These are phyloP conservation scores for Nomia melanderi DNA, from an alignment of 1,140 invertebrate species.

Conservation along the genomic window DNA sequence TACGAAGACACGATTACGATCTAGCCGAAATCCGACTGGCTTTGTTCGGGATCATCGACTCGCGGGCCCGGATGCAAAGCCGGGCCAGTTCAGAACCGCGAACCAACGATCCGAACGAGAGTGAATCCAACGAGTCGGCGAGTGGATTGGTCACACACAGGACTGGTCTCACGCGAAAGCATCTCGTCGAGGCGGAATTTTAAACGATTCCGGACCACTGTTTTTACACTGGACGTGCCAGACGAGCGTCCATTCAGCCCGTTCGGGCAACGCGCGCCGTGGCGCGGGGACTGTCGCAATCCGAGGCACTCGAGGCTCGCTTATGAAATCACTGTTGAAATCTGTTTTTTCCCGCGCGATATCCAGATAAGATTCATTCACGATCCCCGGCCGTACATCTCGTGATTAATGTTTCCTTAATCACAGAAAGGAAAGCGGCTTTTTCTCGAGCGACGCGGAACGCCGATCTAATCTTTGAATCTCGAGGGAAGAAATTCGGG, in stretches of 20 bases:
- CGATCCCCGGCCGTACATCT: background rate
- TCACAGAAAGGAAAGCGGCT: background rate
- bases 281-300: slow-evolving; percentile 26
- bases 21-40: too few relatives aligned
- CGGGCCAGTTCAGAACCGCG: too few relatives aligned
- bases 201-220: background rate
- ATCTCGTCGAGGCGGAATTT: slow-evolving; percentile 19
- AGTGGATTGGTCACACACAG: too few relatives aligned
- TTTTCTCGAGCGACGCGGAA: background rate
- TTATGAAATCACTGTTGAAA: slow-evolving; percentile 35
- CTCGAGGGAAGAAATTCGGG: background rate
- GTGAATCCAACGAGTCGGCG: too few relatives aligned
- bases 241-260: slow-evolving; percentile 25
- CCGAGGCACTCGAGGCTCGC: background rate
- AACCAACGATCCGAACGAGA: too few relatives aligned
- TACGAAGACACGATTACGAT: too few relatives aligned
- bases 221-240: slow-evolving; percentile 4
- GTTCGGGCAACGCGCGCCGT: too few relatives aligned
- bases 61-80: too few relatives aligned
- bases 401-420: background rate
- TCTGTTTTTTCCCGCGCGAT: background rate
- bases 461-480: too few relatives aligned
- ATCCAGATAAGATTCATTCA: slow-evolving; percentile 23
- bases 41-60: too few relatives aligned
- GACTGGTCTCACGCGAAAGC: background rate